Base-by-base conservation (phyloP, 2,797 vertebrate species). In the Enteromius radiatus region DNA sequence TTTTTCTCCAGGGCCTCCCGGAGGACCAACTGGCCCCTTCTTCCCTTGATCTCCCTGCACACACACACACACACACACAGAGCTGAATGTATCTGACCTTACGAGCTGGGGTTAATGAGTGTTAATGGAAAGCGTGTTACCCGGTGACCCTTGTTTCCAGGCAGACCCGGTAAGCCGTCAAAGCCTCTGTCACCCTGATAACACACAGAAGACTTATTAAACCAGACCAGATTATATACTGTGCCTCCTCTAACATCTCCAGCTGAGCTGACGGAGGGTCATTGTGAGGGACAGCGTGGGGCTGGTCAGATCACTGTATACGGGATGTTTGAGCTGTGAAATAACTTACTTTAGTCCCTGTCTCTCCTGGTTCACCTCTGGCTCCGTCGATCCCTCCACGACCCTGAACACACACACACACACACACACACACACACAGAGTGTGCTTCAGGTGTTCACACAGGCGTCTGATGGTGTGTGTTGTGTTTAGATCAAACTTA, bases 141-240 rank as follows among this genome's bases (percentile, higher is more conserved):
- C 87, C 96, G 94, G 70, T 98, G 96, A 38, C 97, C 97, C 86
- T 97, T 97, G 91, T 97, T 94, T 6, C 97, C 97, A 0, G 97
- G 96, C 56, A 99, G 92, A 86, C 97, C 97, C 15, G 97, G 97
- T 83, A 98, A 90, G 21, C 97, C 97, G 41, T 98, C 97, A 12
- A 98, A 98, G 1, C 97, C 97, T 33, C 97, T 91, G 87, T 98
- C 97, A 4, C 97, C 97, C 97, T 99, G 80, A 4, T 47, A 82
- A 79, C 59, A 78, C n/a, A 41, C 54, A 56, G 54, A 10, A 23
- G 54, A 56, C 54, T 9, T 52, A 67, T 23, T 31, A 63, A 17
- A 64, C 63, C 31, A 36, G 21, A 54, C 17, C 47, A 31, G 19
- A 67, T 4, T 0, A 43, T 14, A 14, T 23, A 41, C 6, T 41